These are phyloP conservation scores for Orientallactaga sibirica DNA, from an alignment of 2,797 vertebrate genomes.

Conservation along the genomic window DNA sequence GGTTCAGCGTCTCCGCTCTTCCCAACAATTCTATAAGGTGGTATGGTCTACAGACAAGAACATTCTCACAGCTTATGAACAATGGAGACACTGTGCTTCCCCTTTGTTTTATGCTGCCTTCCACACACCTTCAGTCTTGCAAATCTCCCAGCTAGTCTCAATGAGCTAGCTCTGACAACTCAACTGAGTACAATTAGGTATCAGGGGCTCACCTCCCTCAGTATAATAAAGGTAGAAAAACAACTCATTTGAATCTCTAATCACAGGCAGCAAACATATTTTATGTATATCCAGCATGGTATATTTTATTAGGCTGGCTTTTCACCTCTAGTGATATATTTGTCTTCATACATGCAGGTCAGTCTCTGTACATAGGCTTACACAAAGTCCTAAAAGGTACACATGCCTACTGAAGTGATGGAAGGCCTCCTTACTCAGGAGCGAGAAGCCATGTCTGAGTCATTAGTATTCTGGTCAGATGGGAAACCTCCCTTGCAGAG, in stretches of 20 bases:
- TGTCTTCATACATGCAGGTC: neutral
- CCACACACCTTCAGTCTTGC: neutral
- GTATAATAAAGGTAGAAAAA: neutral
- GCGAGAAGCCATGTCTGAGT: constrained; percentile 35
- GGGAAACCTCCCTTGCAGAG: constrained; percentile 74
- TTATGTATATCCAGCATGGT: neutral
- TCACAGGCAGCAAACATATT: neutral
- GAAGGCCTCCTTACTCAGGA: neutral
- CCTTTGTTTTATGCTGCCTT: neutral
- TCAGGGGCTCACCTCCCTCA: neutral
- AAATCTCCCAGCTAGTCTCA: neutral
- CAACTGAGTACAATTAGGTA: neutral
- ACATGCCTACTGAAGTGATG: neutral
- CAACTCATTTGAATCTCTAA: neutral
- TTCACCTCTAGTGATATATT: neutral
- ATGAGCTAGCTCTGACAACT: neutral
- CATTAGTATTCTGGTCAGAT: constrained; percentile 76
- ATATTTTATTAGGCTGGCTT: neutral
- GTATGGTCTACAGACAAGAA: neutral
- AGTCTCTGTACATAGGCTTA: neutral
- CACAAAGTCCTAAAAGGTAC: neutral
- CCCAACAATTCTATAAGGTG: neutral
- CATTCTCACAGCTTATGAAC: neutral
- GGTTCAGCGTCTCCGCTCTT: neutral
- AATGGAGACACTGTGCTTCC: neutral